A percentile compares a stretch with the other conserved stretches of the same genome.
These are phyloP conservation scores for Criorhina ranunculi DNA, from an alignment of 2,888 invertebrate species.

Conservation along the genomic window DNA sequence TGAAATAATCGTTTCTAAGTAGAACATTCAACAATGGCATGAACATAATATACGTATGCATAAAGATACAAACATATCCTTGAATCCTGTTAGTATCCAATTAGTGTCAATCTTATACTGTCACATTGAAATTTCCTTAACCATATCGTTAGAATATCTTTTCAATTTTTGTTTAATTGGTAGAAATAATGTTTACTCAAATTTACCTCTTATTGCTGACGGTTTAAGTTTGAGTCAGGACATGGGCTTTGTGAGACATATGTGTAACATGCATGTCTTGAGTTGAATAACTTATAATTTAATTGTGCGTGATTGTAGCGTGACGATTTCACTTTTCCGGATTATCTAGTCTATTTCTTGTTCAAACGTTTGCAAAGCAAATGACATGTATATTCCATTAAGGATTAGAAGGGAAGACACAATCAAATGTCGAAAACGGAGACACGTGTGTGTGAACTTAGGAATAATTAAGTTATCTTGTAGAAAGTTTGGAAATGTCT, in stretches of 20 bases:
- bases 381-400: constrained; percentile 35
- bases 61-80: not conserved
- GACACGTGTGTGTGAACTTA: not conserved
- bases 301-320: constrained; percentile 64
- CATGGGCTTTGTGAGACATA: not conserved
- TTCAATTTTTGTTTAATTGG: constrained; percentile 17
- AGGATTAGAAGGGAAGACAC: constrained; percentile 2
- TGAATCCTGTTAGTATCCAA: constrained; percentile 18
- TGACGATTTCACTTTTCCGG: constrained; percentile 53
- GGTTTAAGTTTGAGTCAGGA: not conserved
- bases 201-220: not conserved
- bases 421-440: constrained; percentile 9
- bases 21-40: not conserved
- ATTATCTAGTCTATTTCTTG: constrained; percentile 68
- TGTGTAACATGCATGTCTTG: constrained; percentile 3
- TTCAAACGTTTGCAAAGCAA: constrained; percentile 45
- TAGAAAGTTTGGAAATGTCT: too few species aligned
- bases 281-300: constrained; percentile 51
- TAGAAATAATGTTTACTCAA: constrained; percentile 10
- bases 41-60: not conserved
- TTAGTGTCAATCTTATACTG: constrained; percentile 31
- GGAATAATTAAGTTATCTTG: not conserved
- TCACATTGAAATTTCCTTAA: constrained; percentile 13
- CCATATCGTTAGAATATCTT: not conserved
- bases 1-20: not conserved